Base-by-base conservation (phyloP, 2,888 invertebrate species). In the Cantharis nigra region DNA sequence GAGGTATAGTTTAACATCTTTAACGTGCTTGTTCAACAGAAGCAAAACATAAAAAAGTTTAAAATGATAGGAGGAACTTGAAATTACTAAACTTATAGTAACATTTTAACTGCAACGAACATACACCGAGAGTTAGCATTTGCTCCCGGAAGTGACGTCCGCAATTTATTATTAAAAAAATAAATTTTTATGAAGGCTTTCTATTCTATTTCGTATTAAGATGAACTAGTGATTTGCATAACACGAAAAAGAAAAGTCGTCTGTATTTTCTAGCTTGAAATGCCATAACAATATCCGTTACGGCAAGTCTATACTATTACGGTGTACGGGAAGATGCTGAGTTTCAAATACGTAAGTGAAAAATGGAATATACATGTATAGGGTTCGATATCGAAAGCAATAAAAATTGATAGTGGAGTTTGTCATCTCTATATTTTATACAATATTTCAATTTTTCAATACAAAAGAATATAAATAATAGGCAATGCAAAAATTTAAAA, bases 381-480 rank as follows among this genome's bases (percentile, higher is more conserved):
- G 49, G 62, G 72, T 70, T 72, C 76, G 76, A 78, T 76, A 74
- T 70, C 76, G 78, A 78, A 33, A 74, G 70, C 76, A 73, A 78
- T 78, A 78, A 78, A 78, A 78, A 69, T 78, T 78, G 78, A 78
- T 76, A 69, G 78, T 70, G 63, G 67, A 67, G 76, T 73, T 78
- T 78, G 73, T 69, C 73, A 74, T 78, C 69, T 75, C 63, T 75
- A 76, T 73, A 73, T 76, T 71, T 69, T 49, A 64, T 72, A 67
- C 74, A 49, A 63, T 63, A 69, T 72, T 65, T 77, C 76, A 72
- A 76, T 69, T 69, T 74, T 74, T 77, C 77, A 76, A 76, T 72
- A 64, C 71, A 69, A 63, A 73, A 33, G 74, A 28, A 69, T 63
- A 74, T 74, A 74, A 74, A 74, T 74, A 74, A 70, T 64, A 70